phyloP scores from a whole-genome alignment of 1,140 invertebrate species.

The Hirudo medicinalis region DNA sequence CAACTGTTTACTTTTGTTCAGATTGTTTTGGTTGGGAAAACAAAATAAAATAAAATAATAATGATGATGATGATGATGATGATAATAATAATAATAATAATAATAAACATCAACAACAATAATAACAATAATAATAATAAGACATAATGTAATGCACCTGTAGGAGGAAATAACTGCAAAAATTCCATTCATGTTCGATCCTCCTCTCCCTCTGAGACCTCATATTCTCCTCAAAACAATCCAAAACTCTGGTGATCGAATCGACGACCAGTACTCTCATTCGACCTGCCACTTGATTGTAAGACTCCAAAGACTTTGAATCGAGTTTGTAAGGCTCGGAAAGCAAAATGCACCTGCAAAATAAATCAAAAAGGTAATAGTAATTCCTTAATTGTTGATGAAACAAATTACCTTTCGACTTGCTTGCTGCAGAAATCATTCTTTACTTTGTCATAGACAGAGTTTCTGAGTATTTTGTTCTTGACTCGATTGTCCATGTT shows the following conservation, averaged over 20 bases:
- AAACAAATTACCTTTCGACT: constrained; percentile 51
- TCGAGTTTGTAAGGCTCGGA: constrained; percentile 79
- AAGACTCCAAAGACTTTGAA: constrained; percentile 72
- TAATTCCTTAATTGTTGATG: neutral
- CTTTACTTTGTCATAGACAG: constrained; percentile 83
- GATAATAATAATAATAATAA: neutral
- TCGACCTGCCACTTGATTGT: constrained; percentile 65
- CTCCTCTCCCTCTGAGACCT: constrained; percentile 72
- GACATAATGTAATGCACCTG: constrained; percentile 47
- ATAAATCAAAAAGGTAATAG: neutral
- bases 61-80: too few species aligned
- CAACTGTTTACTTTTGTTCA: too few species aligned
- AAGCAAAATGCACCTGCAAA: constrained; percentile 65
- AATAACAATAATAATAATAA: neutral
- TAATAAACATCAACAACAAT: too few species aligned
- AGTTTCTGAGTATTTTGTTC: constrained; percentile 72
- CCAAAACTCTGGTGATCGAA: constrained; percentile 61
- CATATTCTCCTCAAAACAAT: constrained; percentile 77
- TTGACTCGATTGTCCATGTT: constrained; percentile 74
- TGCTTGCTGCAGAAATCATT: constrained; percentile 82
- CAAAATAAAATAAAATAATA: too few species aligned
- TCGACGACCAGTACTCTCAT: constrained; percentile 68
- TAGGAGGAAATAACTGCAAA: constrained; percentile 81
- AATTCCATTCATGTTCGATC: constrained; percentile 81
- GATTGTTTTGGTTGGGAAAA: too few species aligned